phyloP scores from a whole-genome alignment of 35 echinoderm and acorn worm genomes.

The Ptychodera flava region DNA sequence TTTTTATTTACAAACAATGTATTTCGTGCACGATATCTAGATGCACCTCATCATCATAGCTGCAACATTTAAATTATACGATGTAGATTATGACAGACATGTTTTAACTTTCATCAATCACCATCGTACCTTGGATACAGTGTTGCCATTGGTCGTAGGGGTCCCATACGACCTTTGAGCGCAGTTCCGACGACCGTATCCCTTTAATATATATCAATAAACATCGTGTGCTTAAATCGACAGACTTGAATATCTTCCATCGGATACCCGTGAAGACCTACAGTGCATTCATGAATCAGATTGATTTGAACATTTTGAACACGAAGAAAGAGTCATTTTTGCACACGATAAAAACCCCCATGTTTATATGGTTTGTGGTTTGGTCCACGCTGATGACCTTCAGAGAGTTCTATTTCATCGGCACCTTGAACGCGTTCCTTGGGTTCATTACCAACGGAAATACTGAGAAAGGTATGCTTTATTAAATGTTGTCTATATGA shows the following conservation, averaged over 20 bases:
- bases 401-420: not conserved
- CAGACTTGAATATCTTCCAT: not conserved
- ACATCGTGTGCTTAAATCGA: not conserved
- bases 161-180: too few species aligned
- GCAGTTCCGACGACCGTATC: too few species aligned
- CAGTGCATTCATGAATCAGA: not conserved
- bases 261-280: not conserved
- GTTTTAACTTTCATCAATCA: too few species aligned
- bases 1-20: too few species aligned
- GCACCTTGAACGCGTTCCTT: not conserved
- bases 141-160: too few species aligned
- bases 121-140: too few species aligned
- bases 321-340: not conserved
- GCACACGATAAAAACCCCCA: not conserved
- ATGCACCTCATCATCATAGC: too few species aligned
- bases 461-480: not conserved
- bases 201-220: too few species aligned
- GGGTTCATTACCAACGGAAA: not conserved
- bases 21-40: too few species aligned
- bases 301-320: not conserved
- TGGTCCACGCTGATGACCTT: not conserved
- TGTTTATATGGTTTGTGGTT: not conserved
- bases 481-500: too few species aligned
- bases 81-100: too few species aligned
- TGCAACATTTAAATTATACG: too few species aligned